Evolutionary conservation across 2,888 invertebrate genomes (phyloP).

Genomic region (Caenorhabditis sp.): DNA sequence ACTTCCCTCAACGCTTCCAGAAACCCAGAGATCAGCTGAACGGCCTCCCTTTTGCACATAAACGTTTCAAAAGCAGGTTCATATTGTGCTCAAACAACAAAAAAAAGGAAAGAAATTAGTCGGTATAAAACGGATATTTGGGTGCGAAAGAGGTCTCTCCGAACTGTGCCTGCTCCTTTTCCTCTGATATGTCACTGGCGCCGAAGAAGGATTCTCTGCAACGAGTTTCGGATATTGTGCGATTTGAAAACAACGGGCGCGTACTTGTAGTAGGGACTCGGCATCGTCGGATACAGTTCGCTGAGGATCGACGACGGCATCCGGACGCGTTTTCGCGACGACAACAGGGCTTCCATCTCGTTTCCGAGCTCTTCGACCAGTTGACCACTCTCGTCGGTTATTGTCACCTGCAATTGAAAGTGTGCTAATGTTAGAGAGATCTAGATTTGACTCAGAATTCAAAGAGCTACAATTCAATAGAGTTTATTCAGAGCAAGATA

Average conservation of each 20-base stretch:
- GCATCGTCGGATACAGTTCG: slow-evolving; percentile 78
- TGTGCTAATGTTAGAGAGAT: neutral
- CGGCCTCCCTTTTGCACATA: too few species aligned
- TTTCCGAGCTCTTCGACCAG: slow-evolving; percentile 67
- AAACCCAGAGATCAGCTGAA: too few species aligned
- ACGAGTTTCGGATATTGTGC: neutral
- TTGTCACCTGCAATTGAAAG: slow-evolving; percentile 74
- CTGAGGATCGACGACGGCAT: slow-evolving; percentile 78
- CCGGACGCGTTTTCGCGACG: slow-evolving; percentile 75
- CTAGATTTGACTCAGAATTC: neutral
- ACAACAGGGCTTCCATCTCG: slow-evolving; percentile 72
- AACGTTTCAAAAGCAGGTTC: too few species aligned
- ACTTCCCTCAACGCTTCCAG: too few species aligned
- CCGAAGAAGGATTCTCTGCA: slow-evolving; percentile 77
- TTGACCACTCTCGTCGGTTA: slow-evolving; percentile 73
- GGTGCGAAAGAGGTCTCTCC: slow-evolving; percentile 76
- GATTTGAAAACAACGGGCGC: neutral
- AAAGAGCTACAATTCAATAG: too few species aligned
- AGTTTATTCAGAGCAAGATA: too few species aligned
- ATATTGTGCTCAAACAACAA: too few species aligned
- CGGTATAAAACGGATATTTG: slow-evolving; percentile 79
- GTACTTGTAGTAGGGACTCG: slow-evolving; percentile 77
- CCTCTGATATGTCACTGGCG: slow-evolving; percentile 74
- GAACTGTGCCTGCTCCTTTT: slow-evolving; percentile 76
- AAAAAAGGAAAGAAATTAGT: slow-evolving; percentile 58